phyloP scores from a whole-genome alignment of 2,888 invertebrate species.

The Ectropis crepuscularia region DNA sequence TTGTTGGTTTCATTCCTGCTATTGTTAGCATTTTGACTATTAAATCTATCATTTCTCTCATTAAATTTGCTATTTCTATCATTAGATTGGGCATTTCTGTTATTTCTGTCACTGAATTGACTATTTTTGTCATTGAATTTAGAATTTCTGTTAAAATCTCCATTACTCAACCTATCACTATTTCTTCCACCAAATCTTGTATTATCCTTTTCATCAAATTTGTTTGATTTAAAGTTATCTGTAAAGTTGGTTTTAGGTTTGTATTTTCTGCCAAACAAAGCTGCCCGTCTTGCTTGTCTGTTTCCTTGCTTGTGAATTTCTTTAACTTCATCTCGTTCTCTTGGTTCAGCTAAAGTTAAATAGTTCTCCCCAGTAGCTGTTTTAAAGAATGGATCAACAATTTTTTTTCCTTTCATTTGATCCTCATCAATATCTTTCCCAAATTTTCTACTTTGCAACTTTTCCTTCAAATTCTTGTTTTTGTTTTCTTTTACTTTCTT shows the following conservation, averaged over 20 bases:
- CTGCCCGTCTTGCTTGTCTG: conserved; percentile 73
- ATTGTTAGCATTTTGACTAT: conserved; percentile 35
- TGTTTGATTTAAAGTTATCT: conserved; percentile 48
- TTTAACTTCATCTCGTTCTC: conserved; percentile 76
- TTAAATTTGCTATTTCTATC: conserved; percentile 29
- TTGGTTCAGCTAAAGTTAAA: conserved; percentile 74
- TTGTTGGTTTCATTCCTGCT: conserved; percentile 45
- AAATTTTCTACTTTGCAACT: conserved; percentile 64
- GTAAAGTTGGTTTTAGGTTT: conserved; percentile 59
- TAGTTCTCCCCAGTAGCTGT: conserved; percentile 76
- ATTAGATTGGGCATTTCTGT: conserved; percentile 22
- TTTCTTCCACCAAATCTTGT: conserved; percentile 36
- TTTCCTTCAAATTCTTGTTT: conserved; percentile 72
- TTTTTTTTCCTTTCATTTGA: conserved; percentile 54
- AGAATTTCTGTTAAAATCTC: conserved; percentile 16
- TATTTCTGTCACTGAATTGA: conserved; percentile 29
- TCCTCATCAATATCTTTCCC: conserved; percentile 57
- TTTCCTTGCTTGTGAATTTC: conserved; percentile 74
- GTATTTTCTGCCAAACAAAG: conserved; percentile 73
- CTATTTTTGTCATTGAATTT: conserved; percentile 17
- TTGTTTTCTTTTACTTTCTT: conserved; percentile 68
- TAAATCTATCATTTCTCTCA: conserved; percentile 24
- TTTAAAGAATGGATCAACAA: conserved; percentile 78
- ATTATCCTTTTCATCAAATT: conserved; percentile 39
- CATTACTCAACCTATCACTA: conserved; percentile 31